A percentile compares a stretch with the other conserved stretches of the same genome.
Evolutionary conservation across 2,888 invertebrate species (phyloP).

Genomic region (Trichopoda pennipes): DNA sequence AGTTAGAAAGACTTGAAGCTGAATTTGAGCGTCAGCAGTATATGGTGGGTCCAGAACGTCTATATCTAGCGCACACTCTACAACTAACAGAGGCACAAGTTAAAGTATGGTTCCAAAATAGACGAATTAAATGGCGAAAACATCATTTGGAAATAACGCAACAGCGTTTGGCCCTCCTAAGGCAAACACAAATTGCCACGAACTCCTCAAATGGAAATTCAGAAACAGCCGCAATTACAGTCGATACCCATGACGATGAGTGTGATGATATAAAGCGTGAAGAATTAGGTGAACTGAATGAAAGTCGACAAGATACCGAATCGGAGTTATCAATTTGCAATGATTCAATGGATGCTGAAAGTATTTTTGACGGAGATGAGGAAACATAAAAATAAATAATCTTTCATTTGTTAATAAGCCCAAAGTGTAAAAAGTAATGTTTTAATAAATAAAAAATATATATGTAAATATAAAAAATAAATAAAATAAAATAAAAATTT

Average conservation of each 20-base stretch:
- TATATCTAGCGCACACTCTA: constrained; percentile 88
- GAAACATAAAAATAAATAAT: constrained; percentile 72
- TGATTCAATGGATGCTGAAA: constrained; percentile 80
- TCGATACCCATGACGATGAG: constrained; percentile 68
- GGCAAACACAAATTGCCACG: constrained; percentile 77
- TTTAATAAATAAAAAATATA: constrained; percentile 36
- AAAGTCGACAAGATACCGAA: constrained; percentile 74
- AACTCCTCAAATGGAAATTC: constrained; percentile 38
- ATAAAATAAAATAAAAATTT: constrained; percentile 25
- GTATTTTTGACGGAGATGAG: constrained; percentile 79
- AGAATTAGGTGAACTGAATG: constrained; percentile 70
- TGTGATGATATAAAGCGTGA: constrained; percentile 76
- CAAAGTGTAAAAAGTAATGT: constrained; percentile 51
- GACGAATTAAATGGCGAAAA: constrained; percentile 95
- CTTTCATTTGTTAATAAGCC: constrained; percentile 1
- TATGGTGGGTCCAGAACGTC: constrained; percentile 97
- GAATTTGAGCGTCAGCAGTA: constrained; percentile 98
- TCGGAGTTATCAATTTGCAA: constrained; percentile 81
- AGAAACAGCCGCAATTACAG: constrained; percentile 51
- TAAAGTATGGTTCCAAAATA: constrained; percentile 96
- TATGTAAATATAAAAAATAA: constrained; percentile 48
- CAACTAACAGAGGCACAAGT: constrained; percentile 84
- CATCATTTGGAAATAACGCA: constrained; percentile 96
- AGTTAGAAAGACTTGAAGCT: constrained; percentile 94
- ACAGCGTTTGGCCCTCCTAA: constrained; percentile 86